A percentile compares a stretch with the other conserved stretches of the same genome.
Evolutionary conservation across 1,140 invertebrate genomes (phyloP).

Genomic region (Pogonus chalceus): DNA sequence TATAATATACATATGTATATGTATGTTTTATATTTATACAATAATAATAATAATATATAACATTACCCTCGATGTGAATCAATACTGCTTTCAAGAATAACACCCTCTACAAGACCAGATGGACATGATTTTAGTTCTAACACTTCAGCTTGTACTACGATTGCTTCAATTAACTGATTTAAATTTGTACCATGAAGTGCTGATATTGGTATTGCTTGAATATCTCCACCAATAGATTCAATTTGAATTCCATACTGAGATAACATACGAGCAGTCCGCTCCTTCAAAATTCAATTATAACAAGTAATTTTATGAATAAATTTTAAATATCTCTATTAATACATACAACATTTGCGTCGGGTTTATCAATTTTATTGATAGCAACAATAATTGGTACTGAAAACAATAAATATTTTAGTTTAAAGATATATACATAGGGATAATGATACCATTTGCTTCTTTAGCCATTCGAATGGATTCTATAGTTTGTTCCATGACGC

Average conservation of each 20-base stretch:
- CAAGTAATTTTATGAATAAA: background rate
- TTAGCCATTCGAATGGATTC: conserved; percentile 71
- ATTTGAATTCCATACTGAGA: conserved; percentile 67
- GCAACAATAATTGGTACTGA: conserved; percentile 92
- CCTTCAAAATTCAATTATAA: conserved; percentile 41
- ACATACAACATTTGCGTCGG: conserved; percentile 73
- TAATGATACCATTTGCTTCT: conserved; percentile 50
- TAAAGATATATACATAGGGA: background rate
- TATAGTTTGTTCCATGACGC: conserved; percentile 94
- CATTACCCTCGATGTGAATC: conserved; percentile 59
- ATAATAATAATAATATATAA: conserved; percentile 9
- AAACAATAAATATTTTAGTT: conserved; percentile 9
- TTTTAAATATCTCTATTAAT: conserved; percentile 27
- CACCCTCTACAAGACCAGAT: conserved; percentile 75
- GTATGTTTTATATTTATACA: background rate
- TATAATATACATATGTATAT: conserved; percentile 15
- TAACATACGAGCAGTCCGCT: conserved; percentile 63
- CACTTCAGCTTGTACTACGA: conserved; percentile 78
- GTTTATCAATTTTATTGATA: conserved; percentile 98
- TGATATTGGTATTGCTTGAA: conserved; percentile 86
- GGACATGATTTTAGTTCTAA: conserved; percentile 77
- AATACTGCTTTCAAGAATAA: conserved; percentile 77
- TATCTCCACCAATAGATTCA: conserved; percentile 85
- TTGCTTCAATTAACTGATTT: conserved; percentile 70
- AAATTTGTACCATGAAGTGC: conserved; percentile 78